Evolutionary conservation across 2,113 vertebrate species (phyloP).

Genomic region (Nematolebias whitei): DNA sequence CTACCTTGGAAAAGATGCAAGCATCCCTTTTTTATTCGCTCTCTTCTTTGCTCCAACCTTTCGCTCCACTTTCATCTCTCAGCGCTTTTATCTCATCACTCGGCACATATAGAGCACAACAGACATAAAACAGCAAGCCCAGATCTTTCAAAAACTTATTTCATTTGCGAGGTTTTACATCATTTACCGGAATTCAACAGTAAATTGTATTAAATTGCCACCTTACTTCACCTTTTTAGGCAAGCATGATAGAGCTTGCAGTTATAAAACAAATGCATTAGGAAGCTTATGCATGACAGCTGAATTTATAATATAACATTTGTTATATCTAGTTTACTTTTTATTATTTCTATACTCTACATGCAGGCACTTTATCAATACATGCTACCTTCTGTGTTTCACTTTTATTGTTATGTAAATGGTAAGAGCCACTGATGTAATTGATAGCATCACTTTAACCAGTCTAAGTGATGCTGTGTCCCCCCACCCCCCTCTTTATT

Average conservation of each 20-base stretch:
- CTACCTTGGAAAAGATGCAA: conserved; percentile 59
- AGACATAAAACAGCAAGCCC: conserved; percentile 42
- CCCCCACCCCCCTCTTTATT: conserved; percentile 27
- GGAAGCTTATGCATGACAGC: conserved; percentile 43
- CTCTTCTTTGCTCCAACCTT: conserved; percentile 49
- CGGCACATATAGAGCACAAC: conserved; percentile 50
- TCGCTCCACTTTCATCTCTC: conserved; percentile 67
- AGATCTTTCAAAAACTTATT: conserved; percentile 55
- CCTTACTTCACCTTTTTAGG: conserved; percentile 42
- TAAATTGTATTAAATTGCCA: conserved; percentile 58
- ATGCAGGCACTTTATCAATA: conserved; percentile 7
- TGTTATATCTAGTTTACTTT: conserved; percentile 14
- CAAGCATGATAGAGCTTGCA: conserved; percentile 30
- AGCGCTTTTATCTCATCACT: conserved; percentile 73
- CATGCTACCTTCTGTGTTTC: not conserved
- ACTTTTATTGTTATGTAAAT: conserved; percentile 16
- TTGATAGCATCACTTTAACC: conserved; percentile 56
- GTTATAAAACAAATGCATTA: conserved; percentile 40
- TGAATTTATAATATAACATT: conserved; percentile 43
- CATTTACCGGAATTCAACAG: conserved; percentile 43
- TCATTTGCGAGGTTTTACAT: conserved; percentile 60
- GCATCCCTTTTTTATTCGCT: conserved; percentile 28
- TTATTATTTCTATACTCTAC: conserved; percentile 6
- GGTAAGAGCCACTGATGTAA: conserved; percentile 34
- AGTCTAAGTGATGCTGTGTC: conserved; percentile 17